phyloP scores from a whole-genome alignment of 2,113 vertebrate species.

The Acrocephalus kingi region DNA sequence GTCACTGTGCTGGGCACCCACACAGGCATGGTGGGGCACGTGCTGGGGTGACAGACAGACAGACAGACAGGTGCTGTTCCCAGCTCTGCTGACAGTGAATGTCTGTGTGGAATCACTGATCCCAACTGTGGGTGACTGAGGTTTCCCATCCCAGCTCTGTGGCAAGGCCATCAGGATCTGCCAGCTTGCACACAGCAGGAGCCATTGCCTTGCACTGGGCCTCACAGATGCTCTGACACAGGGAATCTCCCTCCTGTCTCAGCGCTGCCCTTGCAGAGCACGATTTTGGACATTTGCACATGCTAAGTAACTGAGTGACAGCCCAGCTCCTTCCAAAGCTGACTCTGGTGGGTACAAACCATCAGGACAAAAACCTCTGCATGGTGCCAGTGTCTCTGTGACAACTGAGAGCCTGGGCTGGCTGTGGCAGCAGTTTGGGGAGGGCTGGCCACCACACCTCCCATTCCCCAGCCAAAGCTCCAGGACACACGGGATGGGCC shows the following conservation, averaged over 20 bases:
- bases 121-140: rapidly evolving
- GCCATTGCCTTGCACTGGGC: neutral
- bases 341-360: rapidly evolving
- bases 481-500: neutral
- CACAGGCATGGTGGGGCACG: rapidly evolving
- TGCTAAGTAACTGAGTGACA: neutral
- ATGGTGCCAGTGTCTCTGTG: rapidly evolving
- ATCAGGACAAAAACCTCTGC: neutral
- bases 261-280: neutral
- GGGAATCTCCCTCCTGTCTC: neutral
- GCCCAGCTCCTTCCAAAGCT: neutral
- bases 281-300: neutral
- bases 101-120: neutral
- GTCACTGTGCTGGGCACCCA: neutral
- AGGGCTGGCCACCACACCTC: neutral
- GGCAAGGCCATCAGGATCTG: neutral
- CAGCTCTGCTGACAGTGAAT: rapidly evolving
- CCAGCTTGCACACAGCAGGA: slow-evolving; percentile 43
- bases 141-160: neutral
- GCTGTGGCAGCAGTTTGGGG: neutral
- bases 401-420: neutral
- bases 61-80: neutral
- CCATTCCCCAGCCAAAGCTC: neutral
- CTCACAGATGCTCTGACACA: slow-evolving; percentile 24
- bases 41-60: neutral